Evolutionary conservation across 1,140 invertebrate genomes (phyloP), one percentile per base, ranked within the genome.

Genomic region (Aphidius gifuensis): DNA sequence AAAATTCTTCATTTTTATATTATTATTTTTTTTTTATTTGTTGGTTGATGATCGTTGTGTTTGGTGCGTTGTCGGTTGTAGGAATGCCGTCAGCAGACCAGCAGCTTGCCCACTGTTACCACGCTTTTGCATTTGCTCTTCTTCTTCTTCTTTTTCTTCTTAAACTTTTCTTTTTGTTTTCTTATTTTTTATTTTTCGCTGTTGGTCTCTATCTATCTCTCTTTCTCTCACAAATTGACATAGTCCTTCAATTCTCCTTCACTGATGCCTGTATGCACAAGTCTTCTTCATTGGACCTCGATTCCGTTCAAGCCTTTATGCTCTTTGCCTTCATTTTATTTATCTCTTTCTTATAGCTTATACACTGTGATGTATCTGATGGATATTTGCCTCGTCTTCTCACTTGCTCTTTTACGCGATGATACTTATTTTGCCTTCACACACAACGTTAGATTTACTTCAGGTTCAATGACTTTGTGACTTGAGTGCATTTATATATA

Each of bases 71-170:
- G 71, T 72, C 54, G 61, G 67, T 68, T 70, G 69, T 71, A 72
- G 70, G 72, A 74, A 73, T 74, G 72, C 71, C 69, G 72, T 74
- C 71, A 68, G 71, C 72, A 73, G 43, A 47, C 61, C 63, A 67
- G 70, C 69, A 72, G 69, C 72, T 74, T 70, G 71, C 72, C 72
- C 72, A 70, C 71, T 38, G 70, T 73, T 74, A 71, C 72, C 58
- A 73, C 65, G 69, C 64, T 68, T 70, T 70, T 71, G 69, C 69
- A 70, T 49, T 64, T 58, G 68, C 70, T 58, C 66, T 65, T 64
- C 65, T 69, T 62, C 64, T 60, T 64, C 66, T 64, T 66, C 64
- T 63, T 51, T 64, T 64, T 54, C 49, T 45, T 32, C 4, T 3
- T 32, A 32, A 16, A 46, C 61, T 43, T 43, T 42, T 55, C 11